Percentiles rank a stretch among this genome's conserved stretches.
Conservation (phyloP, 2,888 invertebrate genomes). For the Microctonus hyperodae region DNA sequence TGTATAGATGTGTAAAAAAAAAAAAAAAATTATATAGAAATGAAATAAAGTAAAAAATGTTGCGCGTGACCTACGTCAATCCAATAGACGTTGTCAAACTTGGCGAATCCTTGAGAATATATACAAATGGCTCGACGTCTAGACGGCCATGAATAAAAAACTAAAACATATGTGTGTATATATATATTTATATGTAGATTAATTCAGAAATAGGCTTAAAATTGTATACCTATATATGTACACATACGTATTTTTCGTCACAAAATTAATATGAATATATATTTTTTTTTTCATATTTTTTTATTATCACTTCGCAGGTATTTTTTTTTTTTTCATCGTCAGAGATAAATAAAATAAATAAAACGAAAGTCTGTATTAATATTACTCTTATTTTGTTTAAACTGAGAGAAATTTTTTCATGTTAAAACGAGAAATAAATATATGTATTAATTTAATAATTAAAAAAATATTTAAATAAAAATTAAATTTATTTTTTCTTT, state of each 20-base stretch:
- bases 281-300: background rate
- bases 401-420: background rate
- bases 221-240: no score
- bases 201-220: constrained; percentile 7
- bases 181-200: constrained; percentile 15
- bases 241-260: no score
- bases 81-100: constrained; percentile 47
- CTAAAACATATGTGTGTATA: constrained; percentile 7
- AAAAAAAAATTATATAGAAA: background rate
- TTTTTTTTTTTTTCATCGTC: no score
- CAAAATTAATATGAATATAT: no score
- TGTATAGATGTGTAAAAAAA: no score
- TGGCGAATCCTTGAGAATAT: constrained; percentile 46
- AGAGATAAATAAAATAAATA: background rate
- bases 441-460: no score
- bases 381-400: no score
- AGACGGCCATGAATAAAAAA: constrained; percentile 6
- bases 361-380: background rate
- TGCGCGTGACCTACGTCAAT: constrained; percentile 46
- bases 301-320: no score
- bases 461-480: no score
- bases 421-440: no score
- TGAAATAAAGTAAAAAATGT: background rate
- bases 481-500: no score
- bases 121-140: constrained; percentile 11